A percentile compares a stretch with the other conserved stretches of the same genome.
These are phyloP conservation scores for Euleptes europaea DNA, from an alignment of 2,113 vertebrate genomes.

Conservation along the genomic window DNA sequence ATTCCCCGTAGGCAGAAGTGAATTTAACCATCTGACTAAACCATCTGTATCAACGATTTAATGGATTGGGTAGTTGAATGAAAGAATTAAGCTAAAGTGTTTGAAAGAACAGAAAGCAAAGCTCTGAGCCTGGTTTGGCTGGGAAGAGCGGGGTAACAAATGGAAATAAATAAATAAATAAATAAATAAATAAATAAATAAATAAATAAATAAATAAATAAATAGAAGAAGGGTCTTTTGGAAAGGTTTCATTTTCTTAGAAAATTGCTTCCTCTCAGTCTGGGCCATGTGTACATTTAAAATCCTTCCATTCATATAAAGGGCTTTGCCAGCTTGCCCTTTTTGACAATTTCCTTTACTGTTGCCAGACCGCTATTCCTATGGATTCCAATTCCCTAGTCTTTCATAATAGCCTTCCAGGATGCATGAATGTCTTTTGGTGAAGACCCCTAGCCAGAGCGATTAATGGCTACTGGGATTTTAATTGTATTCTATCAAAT, in stretches of 20 bases:
- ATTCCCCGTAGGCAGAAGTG: not conserved
- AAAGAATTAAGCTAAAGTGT: not conserved
- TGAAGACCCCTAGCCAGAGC: too few relatives aligned
- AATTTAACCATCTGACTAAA: not conserved
- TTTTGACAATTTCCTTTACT: not conserved
- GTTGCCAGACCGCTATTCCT: not conserved
- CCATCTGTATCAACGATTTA: not conserved
- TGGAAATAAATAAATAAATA: too few relatives aligned
- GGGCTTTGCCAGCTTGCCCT: not conserved
- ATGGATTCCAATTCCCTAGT: not conserved
- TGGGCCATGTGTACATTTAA: not conserved
- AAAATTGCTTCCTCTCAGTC: not conserved
- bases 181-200: too few relatives aligned
- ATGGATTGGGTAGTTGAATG: not conserved
- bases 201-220: too few relatives aligned
- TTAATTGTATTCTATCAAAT: too few relatives aligned
- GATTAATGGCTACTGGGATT: not conserved
- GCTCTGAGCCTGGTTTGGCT: not conserved
- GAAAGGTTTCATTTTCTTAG: not conserved
- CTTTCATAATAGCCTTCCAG: not conserved
- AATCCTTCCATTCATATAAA: not conserved
- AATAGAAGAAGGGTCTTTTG: not conserved
- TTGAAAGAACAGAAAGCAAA: not conserved
- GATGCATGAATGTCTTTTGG: too few relatives aligned
- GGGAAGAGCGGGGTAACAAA: too few relatives aligned